Base-by-base conservation (phyloP, 1,140 invertebrate genomes). In the Aphelenchoides besseyi region DNA sequence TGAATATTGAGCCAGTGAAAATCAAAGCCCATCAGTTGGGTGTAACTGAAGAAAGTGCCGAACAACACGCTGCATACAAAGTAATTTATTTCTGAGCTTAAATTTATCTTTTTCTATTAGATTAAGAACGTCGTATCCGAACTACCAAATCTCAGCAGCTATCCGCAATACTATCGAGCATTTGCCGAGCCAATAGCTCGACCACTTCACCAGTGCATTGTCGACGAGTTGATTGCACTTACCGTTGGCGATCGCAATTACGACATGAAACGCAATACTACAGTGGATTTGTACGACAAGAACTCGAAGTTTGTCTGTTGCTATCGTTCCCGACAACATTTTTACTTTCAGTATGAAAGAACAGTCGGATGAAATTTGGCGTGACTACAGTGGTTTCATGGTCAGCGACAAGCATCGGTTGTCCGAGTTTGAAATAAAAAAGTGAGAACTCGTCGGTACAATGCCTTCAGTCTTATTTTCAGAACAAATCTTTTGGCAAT, bases 81-180 rank as follows among this genome's bases (percentile, higher is more conserved):
- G 63, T 53, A 28, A 37, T 8, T n/a, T 61, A 23, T 48, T 48
- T 48, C 41, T 23, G 16, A 28, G 18, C 5, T 8, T 59, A 28
- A 59, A 28, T 8, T 23, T 33, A 23, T 59, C 5, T 33, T 59
- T 18, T 59, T 33, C 55, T 8, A 8, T 28, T 33, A 79, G 77
- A 41, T 79, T 23, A 74, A 37, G 33, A 66, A 68, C 12, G 59
- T 67, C n/a, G 12, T 61, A 28, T 1, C 36, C 9, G 57, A 59
- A 28, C 48, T 76, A 28, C 77, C 76, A 41, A 55, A 77, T 70
- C 35, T 80, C 2, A 32, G 30, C 9, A 64, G 67, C 28, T 61
- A 80, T 32, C 78, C 76, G 16, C 76, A 80, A 78, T 78, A 78
- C 52, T 80, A 75, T 48, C 63, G 57, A 28, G 76, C 78, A 23